Evolutionary conservation across 2,888 invertebrate species (phyloP), one percentile per base, ranked within the genome.

Genomic region (Philaethria dido): DNA sequence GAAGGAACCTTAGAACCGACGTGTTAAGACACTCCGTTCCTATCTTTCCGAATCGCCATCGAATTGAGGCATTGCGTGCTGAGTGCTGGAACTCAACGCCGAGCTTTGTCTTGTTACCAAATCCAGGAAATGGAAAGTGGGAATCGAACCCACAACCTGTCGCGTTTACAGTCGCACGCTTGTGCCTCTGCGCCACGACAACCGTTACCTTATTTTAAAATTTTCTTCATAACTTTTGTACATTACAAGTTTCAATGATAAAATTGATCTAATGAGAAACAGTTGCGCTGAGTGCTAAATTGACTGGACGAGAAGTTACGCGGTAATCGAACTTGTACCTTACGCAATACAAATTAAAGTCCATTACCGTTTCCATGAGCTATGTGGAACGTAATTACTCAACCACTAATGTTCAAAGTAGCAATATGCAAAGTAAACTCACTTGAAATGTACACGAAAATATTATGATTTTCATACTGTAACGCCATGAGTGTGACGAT

Each of bases 351-450:
- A 33, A 4, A n/a, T 47, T 54, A 66, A 29, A 54, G 69, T 62
- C 16, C 14, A 69, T 6, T 22, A 44, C 54, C 36, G 36, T 29
- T n/a, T 13, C 3, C 16, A 8, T 5, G 9, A 2, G 16, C 1
- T 11, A 50, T 50, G 33, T 36, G 14, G 47, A 22, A 45, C 45
- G 36, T 66, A 69, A 69, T 69, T 69, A 63, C 64, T 52, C 44
- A 25, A n/a, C 22, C 55, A 69, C 63, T 48, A 44, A 25, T 29
- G 29, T 16, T 44, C 18, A 44, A 66, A 68, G 68, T 68, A 64
- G 60, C 69, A 62, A 67, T 64, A 69, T 67, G 69, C 62, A 66
- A 64, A 69, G 61, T 55, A 50, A 68, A 68, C 68, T 52, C 14
- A 25, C n/a, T 45, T 44, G 18, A 48, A 25, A 48, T 48, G 50